phyloP scores from a whole-genome alignment of 1,140 invertebrate genomes.

The Ostrea denselamellosa region DNA sequence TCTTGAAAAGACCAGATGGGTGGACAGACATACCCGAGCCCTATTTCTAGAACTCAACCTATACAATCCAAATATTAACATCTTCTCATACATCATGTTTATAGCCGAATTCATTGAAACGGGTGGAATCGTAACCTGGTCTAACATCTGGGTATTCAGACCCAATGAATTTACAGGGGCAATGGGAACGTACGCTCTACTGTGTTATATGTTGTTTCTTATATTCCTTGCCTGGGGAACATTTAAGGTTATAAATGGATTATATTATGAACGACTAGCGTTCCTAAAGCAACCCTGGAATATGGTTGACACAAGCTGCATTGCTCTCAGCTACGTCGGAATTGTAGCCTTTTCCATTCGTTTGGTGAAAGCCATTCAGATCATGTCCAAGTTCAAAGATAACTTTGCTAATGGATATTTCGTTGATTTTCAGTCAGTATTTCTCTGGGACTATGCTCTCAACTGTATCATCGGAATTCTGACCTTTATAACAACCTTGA shows the following conservation, averaged over 20 bases:
- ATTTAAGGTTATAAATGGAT: slow-evolving; percentile 50
- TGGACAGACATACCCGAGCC: slow-evolving; percentile 80
- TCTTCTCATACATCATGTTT: slow-evolving; percentile 60
- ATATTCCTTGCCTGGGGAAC: slow-evolving; percentile 53
- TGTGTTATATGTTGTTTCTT: slow-evolving; percentile 63
- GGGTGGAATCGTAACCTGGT: slow-evolving; percentile 71
- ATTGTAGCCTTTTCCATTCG: slow-evolving; percentile 71
- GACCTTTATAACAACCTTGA: slow-evolving; percentile 58
- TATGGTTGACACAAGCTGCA: slow-evolving; percentile 71
- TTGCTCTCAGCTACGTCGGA: slow-evolving; percentile 68
- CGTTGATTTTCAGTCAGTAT: slow-evolving; percentile 63
- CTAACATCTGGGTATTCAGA: slow-evolving; percentile 64
- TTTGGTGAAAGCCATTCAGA: slow-evolving; percentile 45
- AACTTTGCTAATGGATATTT: slow-evolving; percentile 43
- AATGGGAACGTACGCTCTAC: slow-evolving; percentile 57
- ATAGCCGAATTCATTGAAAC: slow-evolving; percentile 78
- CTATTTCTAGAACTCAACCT: slow-evolving; percentile 81
- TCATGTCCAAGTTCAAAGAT: slow-evolving; percentile 37
- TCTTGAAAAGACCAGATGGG: slow-evolving; percentile 77
- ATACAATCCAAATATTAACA: slow-evolving; percentile 78
- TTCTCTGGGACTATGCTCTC: slow-evolving; percentile 61
- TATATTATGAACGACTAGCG: slow-evolving; percentile 51
- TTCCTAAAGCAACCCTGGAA: slow-evolving; percentile 78
- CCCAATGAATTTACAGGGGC: slow-evolving; percentile 60
- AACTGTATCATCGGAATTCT: slow-evolving; percentile 53